phyloP scores from a whole-genome alignment of 2,888 invertebrate genomes.

The Trichogramma evanescens region DNA sequence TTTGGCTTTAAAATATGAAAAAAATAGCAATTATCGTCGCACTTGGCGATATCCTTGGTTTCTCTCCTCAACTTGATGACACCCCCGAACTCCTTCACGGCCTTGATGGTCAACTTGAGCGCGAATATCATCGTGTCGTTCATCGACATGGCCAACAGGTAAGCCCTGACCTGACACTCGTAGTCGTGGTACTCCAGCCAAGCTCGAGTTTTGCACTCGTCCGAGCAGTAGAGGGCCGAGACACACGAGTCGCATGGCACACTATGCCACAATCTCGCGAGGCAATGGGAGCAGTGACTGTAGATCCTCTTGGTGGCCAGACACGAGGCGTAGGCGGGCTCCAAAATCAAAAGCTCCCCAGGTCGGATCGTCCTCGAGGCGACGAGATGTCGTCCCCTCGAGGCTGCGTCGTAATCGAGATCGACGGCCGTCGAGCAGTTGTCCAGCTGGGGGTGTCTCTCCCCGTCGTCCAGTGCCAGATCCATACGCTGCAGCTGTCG shows the following conservation, averaged over 20 bases:
- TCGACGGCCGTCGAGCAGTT: too few relatives aligned
- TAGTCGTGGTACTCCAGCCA: constrained; percentile 64
- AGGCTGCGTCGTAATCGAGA: too few relatives aligned
- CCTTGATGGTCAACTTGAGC: constrained; percentile 55
- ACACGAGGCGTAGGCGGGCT: constrained; percentile 65
- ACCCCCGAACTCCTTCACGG: constrained; percentile 44
- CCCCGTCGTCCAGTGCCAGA: too few relatives aligned
- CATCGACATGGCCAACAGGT: constrained; percentile 55
- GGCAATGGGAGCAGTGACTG: constrained; percentile 65
- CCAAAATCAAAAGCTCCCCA: constrained; percentile 71
- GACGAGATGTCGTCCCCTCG: constrained; percentile 50
- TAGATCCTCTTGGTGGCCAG: constrained; percentile 52
- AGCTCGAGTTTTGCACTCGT: constrained; percentile 58
- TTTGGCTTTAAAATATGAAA: background rate
- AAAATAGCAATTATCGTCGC: constrained; percentile 24
- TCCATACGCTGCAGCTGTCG: too few relatives aligned
- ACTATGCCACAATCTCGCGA: constrained; percentile 53
- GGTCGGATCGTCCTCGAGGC: constrained; percentile 62
- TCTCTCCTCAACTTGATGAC: constrained; percentile 43
- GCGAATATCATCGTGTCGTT: constrained; percentile 65
- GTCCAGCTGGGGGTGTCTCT: too few relatives aligned
- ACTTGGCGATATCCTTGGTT: constrained; percentile 40
- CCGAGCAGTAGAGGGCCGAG: constrained; percentile 61
- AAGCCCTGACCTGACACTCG: constrained; percentile 67
- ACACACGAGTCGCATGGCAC: constrained; percentile 61